A percentile compares a stretch with the other conserved stretches of the same genome.
phyloP scores from a whole-genome alignment of 2,888 invertebrate genomes.

The Linnaemya tessellans region DNA sequence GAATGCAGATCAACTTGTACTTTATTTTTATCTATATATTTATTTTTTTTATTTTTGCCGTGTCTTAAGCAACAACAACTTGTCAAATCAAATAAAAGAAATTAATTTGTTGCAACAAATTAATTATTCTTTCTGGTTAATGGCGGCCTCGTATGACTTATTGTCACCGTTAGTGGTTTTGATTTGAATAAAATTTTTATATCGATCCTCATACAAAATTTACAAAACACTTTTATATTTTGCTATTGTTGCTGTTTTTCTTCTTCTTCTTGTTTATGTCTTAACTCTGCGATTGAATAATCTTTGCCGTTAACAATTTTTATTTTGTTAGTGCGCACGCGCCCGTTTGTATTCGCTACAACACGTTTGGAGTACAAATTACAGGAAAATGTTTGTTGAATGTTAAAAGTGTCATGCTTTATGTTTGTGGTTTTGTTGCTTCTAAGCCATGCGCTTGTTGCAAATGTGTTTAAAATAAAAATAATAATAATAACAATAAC shows the following conservation, averaged over 20 bases:
- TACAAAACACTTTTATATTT: no score
- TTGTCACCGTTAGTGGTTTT: neutral
- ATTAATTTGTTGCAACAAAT: slow-evolving; percentile 12
- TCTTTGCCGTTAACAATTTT: slow-evolving; percentile 24
- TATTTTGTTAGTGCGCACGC: slow-evolving; percentile 55
- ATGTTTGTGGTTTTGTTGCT: slow-evolving; percentile 67
- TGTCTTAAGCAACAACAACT: slow-evolving; percentile 56
- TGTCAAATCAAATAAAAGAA: slow-evolving; percentile 3
- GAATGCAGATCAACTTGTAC: slow-evolving; percentile 70
- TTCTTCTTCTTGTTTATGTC: no score
- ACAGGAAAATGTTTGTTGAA: slow-evolving; percentile 66
- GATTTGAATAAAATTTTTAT: neutral
- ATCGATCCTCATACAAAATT: no score
- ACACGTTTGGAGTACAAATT: slow-evolving; percentile 70
- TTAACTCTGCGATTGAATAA: slow-evolving; percentile 12
- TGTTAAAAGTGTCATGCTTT: slow-evolving; percentile 67
- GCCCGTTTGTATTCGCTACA: slow-evolving; percentile 58
- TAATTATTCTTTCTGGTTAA: neutral
- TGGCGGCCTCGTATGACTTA: slow-evolving; percentile 19
- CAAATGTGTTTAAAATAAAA: slow-evolving; percentile 29
- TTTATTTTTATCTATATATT: slow-evolving; percentile 1
- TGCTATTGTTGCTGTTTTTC: neutral
- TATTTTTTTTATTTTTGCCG: neutral
- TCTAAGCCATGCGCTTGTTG: slow-evolving; percentile 65
- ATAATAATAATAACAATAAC: neutral